Conservation (phyloP, 2,113 vertebrate species). For the Pyxicephalus adspersus region DNA sequence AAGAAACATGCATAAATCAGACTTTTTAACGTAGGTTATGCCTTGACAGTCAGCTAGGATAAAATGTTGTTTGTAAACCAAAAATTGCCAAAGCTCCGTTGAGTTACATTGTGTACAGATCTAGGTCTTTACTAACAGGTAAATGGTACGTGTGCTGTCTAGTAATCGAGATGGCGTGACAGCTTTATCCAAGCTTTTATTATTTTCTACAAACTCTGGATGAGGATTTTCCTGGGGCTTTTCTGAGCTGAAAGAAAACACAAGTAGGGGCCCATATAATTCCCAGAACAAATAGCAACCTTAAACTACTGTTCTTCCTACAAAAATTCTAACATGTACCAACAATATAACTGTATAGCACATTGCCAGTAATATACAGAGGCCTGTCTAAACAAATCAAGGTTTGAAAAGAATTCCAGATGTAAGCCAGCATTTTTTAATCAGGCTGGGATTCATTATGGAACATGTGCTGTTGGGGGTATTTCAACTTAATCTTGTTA, state of each 20-base stretch:
- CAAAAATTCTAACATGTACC: background rate
- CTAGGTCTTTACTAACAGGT: background rate
- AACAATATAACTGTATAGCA: background rate
- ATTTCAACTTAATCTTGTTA: constrained; percentile 10
- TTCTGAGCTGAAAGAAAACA: no score
- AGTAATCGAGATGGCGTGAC: background rate
- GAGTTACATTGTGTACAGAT: no score
- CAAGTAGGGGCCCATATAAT: background rate
- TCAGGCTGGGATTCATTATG: background rate
- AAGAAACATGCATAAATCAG: no score
- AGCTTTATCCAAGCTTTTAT: background rate
- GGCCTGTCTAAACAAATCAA: constrained; percentile 14
- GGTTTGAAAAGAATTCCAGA: background rate
- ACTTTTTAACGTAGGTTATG: no score
- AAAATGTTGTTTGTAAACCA: no score
- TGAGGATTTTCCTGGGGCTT: no score
- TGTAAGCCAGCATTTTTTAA: background rate
- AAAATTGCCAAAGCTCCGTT: no score
- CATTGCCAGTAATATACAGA: background rate
- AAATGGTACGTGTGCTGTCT: background rate
- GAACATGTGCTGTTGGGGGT: background rate
- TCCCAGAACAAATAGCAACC: background rate
- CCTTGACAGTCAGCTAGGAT: no score
- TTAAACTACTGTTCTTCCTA: constrained; percentile 6
- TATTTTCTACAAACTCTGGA: no score